Evolutionary conservation across 2,113 vertebrate species (phyloP), one percentile per base, ranked within the genome.

Genomic region (Rhombomys opimus): DNA sequence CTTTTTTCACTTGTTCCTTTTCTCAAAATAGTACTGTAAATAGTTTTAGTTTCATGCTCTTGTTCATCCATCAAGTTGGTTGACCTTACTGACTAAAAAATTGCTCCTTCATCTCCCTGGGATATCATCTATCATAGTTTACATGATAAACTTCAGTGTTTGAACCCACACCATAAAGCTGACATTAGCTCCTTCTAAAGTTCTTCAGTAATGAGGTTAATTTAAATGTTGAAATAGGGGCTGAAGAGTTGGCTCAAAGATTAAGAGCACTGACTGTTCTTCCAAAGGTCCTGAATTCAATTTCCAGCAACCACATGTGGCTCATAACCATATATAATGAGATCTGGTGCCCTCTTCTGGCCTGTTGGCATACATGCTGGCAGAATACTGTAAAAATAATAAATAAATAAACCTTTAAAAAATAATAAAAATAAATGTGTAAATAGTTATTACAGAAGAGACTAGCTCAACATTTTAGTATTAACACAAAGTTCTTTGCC

Each of bases 21-120:
- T 80, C 82, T 96, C 96, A 96, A 97, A 97, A 77, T 95, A 94
- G 92, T n/a, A 65, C 73, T 73, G 6, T 54, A 96, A 90, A 93
- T 85, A 59, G 93, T 54, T 96, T 97, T 98, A 92, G 18, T 92
- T 95, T 70, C 81, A 96, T 95, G 15, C 80, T 97, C 63, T 96
- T 32, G 61, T 90, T 96, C 96, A 96, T 76, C 65, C 27, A 94
- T 86, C 22, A 77, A 73, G 81, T 97, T 96, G 96, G 96, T 94
- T 97, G 96, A 96, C 75, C 6, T 94, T 98, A 81, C 41, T 97
- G 90, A 95, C 96, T 97, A 97, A 97, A 92, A 72, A 72, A 96
- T 87, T 91, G 86, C 54, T 38, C 96, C n/a, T 23, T 18, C 10
- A 35, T 80, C 25, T 92, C 96, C 90, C 50, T 95, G 54, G 65